Evolutionary conservation across 2,888 invertebrate genomes (phyloP).

Genomic region (Drosophila pseudotakahashii): DNA sequence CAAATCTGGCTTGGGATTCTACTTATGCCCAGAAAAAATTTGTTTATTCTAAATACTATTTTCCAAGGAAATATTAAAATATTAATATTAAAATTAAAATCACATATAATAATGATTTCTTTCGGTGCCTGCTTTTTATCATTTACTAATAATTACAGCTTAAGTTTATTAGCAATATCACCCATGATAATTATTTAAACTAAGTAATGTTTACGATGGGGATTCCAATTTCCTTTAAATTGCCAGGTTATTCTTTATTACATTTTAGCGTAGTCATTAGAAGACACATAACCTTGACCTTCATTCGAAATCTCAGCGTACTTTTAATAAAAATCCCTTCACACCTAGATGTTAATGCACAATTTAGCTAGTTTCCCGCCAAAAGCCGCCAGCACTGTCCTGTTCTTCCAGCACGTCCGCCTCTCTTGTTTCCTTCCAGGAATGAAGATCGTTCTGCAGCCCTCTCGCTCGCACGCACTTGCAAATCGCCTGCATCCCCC

Average conservation of each 20-base stretch:
- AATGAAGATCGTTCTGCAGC: constrained; percentile 44
- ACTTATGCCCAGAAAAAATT: too few relatives aligned
- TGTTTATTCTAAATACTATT: too few relatives aligned
- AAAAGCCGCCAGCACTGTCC: constrained; percentile 4
- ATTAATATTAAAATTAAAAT: too few relatives aligned
- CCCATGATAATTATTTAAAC: too few relatives aligned
- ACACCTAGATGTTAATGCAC: constrained; percentile 3
- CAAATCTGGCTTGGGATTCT: constrained; percentile 3
- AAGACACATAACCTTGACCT: background rate
- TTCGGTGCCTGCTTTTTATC: too few relatives aligned
- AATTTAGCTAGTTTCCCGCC: constrained; percentile 2
- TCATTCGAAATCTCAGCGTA: background rate
- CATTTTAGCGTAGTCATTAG: background rate
- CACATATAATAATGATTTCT: too few relatives aligned
- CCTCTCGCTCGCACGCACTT: constrained; percentile 21
- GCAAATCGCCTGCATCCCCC: constrained; percentile 6
- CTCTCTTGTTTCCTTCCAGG: constrained; percentile 53
- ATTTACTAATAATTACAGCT: too few relatives aligned
- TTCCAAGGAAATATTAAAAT: too few relatives aligned
- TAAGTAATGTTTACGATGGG: too few relatives aligned
- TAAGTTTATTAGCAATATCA: too few relatives aligned
- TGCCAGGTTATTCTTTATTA: background rate
- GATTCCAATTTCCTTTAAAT: background rate
- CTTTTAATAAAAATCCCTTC: background rate
- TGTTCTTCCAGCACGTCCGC: constrained; percentile 1